Evolutionary conservation across 2,888 invertebrate species (phyloP).

Genomic region (Melolontha melolontha): DNA sequence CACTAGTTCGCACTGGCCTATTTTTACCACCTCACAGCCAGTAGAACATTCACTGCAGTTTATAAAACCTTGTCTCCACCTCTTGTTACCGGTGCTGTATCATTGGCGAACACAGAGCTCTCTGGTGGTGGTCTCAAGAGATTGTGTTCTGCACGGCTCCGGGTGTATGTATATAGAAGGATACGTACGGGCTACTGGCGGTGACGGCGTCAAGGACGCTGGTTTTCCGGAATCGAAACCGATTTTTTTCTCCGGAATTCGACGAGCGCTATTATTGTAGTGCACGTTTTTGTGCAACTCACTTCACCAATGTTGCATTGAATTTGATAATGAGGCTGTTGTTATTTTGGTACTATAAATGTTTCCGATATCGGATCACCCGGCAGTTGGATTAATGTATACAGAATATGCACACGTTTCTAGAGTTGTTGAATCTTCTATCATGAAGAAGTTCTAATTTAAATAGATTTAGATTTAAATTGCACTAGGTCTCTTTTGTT

Average conservation of each 20-base stretch:
- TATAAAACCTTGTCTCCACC: constrained; percentile 75
- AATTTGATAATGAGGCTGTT: no score
- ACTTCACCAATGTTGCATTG: no score
- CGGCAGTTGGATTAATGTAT: no score
- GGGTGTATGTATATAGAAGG: constrained; percentile 1
- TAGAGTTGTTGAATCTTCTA: no score
- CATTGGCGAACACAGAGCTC: constrained; percentile 46
- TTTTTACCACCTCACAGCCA: constrained; percentile 74
- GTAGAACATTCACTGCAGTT: constrained; percentile 72
- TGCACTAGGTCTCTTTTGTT: no score
- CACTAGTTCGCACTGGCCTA: constrained; percentile 66
- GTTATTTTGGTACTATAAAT: no score
- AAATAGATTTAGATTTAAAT: no score
- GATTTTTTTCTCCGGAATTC: constrained; percentile 23
- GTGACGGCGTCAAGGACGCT: constrained; percentile 53
- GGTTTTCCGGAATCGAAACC: constrained; percentile 48
- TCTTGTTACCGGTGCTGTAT: constrained; percentile 51
- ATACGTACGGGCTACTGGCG: constrained; percentile 23
- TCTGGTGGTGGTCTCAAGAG: constrained; percentile 51
- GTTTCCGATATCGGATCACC: no score
- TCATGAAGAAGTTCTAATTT: no score
- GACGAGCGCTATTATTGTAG: constrained; percentile 11
- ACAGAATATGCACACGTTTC: no score
- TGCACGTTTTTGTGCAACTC: background rate
- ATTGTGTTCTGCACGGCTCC: constrained; percentile 31